Evolutionary conservation across 92 coral and sea anemone genomes (phyloP).

Genomic region (Phymanthus crucifer): DNA sequence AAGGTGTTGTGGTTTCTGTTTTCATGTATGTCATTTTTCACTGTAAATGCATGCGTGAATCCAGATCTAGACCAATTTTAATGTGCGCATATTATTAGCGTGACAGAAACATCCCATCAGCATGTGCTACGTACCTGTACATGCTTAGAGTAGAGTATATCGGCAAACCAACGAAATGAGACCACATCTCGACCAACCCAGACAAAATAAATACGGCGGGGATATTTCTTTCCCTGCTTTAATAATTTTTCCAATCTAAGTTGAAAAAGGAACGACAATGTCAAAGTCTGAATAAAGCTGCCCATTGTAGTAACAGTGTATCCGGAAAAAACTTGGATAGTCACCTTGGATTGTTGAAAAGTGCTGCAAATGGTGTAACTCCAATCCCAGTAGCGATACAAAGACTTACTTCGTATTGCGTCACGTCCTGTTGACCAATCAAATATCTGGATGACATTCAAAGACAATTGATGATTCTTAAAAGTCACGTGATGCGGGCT

Average conservation of each 20-base stretch:
- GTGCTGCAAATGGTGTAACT: conserved; percentile 81
- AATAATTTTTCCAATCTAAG: conserved; percentile 1
- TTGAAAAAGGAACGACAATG: neutral
- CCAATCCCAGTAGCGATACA: conserved; percentile 88
- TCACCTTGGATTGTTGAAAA: conserved; percentile 67
- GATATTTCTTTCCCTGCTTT: neutral
- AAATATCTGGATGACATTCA: neutral
- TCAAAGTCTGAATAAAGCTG: neutral
- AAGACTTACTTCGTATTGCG: conserved; percentile 61
- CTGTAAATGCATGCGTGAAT: too few relatives aligned
- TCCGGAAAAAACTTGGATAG: neutral
- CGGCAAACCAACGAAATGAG: conserved; percentile 73
- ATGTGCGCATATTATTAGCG: too few relatives aligned
- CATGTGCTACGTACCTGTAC: conserved; percentile 27
- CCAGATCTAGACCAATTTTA: too few relatives aligned
- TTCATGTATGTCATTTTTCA: too few relatives aligned
- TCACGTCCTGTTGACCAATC: conserved; percentile 48
- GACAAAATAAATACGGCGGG: conserved; percentile 63
- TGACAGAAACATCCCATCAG: too few relatives aligned
- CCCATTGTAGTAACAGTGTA: neutral
- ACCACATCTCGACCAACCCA: conserved; percentile 66
- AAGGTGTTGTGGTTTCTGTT: too few relatives aligned
- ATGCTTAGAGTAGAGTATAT: conserved; percentile 49
- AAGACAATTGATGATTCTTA: neutral
- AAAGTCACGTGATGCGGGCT: too few relatives aligned